Conservation (phyloP, 2,797 vertebrate species). For the Spatula clypeata region DNA sequence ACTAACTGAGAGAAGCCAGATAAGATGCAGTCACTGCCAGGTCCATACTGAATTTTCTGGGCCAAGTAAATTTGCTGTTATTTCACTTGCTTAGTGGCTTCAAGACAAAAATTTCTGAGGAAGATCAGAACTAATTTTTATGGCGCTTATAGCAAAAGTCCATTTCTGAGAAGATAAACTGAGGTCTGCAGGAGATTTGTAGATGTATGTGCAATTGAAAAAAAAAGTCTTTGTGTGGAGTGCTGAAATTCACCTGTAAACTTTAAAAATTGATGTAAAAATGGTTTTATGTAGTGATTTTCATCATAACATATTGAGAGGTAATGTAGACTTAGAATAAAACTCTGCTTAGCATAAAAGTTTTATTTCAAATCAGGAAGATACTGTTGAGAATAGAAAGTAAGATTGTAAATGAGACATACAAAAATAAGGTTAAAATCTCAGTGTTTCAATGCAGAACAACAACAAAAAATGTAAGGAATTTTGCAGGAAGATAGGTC, state of each 20-base stretch:
- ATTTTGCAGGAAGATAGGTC: not conserved
- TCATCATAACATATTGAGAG: not conserved
- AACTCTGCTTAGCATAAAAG: not conserved
- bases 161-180: not conserved
- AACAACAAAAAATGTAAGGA: not conserved
- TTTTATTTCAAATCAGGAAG: not conserved
- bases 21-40: not conserved
- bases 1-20: not conserved
- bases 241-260: not conserved
- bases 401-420: not conserved
- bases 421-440: not conserved
- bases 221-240: not conserved
- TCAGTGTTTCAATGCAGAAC: not conserved
- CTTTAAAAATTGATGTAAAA: not conserved
- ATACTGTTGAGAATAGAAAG: not conserved
- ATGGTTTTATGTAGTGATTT: not conserved
- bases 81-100: not conserved
- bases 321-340: not conserved
- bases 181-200: not conserved
- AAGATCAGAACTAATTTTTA: not conserved
- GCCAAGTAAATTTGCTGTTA: not conserved
- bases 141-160: not conserved
- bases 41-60: not conserved
- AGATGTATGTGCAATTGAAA: fast-evolving
- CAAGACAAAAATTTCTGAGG: not conserved